Evolutionary conservation across 1,140 invertebrate genomes (phyloP).

Genomic region (Procambarus virginalis): DNA sequence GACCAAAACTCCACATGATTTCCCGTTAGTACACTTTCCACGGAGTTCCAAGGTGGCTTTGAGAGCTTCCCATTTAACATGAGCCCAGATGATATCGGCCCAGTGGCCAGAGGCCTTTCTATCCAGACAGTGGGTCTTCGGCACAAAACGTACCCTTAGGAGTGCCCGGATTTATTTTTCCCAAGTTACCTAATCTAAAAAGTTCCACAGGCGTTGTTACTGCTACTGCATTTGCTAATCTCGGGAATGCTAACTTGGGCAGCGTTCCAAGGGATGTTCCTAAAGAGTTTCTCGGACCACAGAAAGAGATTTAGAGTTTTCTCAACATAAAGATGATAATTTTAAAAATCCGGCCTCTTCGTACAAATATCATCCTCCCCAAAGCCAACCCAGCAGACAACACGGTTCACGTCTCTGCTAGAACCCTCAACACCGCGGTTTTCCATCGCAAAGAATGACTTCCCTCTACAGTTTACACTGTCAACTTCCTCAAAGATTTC

Average conservation of each 20-base stretch:
- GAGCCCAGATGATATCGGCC: background rate
- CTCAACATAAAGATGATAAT: background rate
- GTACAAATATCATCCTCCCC: slow-evolving; percentile 29
- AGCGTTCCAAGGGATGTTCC: background rate
- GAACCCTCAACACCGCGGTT: background rate
- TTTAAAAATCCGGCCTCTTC: background rate
- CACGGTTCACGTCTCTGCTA: background rate
- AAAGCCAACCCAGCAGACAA: background rate
- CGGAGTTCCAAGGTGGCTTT: slow-evolving; percentile 35
- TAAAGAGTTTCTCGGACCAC: background rate
- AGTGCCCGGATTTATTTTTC: slow-evolving; percentile 57
- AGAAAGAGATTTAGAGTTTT: background rate
- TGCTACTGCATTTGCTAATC: slow-evolving; percentile 44
- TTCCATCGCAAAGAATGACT: background rate
- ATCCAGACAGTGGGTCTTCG: background rate
- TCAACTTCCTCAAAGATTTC: background rate
- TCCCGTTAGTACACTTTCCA: slow-evolving; percentile 28
- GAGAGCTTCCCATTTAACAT: slow-evolving; percentile 43
- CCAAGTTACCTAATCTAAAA: slow-evolving; percentile 54
- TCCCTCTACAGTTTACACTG: background rate
- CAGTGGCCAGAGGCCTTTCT: background rate
- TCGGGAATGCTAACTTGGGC: background rate
- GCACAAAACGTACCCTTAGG: slow-evolving; percentile 31
- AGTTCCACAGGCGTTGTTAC: slow-evolving; percentile 36
- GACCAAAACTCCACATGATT: slow-evolving; percentile 27